Conservation (phyloP, 2,797 vertebrate genomes). For the Malacoctenus gilli region DNA sequence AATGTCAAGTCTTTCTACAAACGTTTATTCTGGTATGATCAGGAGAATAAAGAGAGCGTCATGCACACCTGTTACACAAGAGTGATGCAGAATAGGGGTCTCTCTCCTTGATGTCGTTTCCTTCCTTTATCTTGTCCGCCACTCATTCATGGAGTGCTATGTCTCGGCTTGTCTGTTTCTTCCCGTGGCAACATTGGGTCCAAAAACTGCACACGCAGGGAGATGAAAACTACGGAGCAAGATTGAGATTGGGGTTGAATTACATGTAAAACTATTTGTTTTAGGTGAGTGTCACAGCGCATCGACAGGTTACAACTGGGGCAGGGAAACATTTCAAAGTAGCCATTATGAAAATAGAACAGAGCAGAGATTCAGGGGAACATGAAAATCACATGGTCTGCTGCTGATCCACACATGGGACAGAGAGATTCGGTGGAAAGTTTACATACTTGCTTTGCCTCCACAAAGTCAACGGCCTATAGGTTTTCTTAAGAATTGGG, state of each 20-base stretch:
- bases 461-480: background rate
- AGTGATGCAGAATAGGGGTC: conserved; percentile 57
- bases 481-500: background rate
- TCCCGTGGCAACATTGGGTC: conserved; percentile 81
- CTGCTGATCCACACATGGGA: conserved; percentile 48
- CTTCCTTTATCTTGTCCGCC: conserved; percentile 49
- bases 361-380: conserved; percentile 55
- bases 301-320: conserved; percentile 16
- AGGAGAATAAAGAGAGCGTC: no score
- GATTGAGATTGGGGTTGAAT: conserved; percentile 30
- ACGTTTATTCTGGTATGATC: no score
- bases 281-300: background rate
- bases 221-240: conserved; percentile 61
- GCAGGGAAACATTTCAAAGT: background rate
- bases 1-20: no score
- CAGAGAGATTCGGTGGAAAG: conserved; percentile 24
- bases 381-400: conserved; percentile 53
- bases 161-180: conserved; percentile 75
- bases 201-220: conserved; percentile 53
- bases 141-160: conserved; percentile 74
- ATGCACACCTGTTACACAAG: conserved; percentile 76
- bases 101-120: conserved; percentile 46
- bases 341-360: conserved; percentile 37
- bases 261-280: background rate
- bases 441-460: conserved; percentile 4